A percentile compares a stretch with the other conserved stretches of the same genome.
phyloP scores from a whole-genome alignment of 2,888 invertebrate genomes.

The Chloroclysta siterata region DNA sequence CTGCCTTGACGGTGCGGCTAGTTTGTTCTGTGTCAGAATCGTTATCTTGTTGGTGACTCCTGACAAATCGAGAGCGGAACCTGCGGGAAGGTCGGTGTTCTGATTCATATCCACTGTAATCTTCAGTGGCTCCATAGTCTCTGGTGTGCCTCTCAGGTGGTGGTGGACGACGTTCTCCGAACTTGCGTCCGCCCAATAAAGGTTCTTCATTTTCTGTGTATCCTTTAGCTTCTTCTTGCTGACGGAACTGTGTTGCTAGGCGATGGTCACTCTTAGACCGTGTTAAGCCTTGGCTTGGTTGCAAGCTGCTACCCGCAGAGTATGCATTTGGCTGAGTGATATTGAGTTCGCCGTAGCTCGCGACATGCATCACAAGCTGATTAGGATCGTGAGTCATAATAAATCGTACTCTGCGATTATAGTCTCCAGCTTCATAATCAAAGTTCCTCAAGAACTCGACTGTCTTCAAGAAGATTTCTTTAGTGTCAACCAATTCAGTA shows the following conservation, averaged over 20 bases:
- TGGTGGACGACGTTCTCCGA: conserved; percentile 88
- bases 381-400: conserved; percentile 96
- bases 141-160: conserved; percentile 81
- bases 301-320: conserved; percentile 78
- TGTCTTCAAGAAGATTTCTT: conserved; percentile 97
- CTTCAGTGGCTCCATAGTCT: conserved; percentile 86
- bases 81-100: conserved; percentile 87
- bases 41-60: conserved; percentile 88
- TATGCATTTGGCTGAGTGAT: conserved; percentile 88
- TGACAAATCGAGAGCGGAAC: conserved; percentile 89
- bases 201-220: conserved; percentile 89
- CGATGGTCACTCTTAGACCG: conserved; percentile 97
- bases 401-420: conserved; percentile 93
- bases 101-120: conserved; percentile 89
- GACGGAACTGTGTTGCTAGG: conserved; percentile 93
- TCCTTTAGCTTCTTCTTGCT: conserved; percentile 90
- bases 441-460: conserved; percentile 97
- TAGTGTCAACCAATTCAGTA: conserved; percentile 96
- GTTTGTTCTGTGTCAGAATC: conserved; percentile 90
- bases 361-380: conserved; percentile 93
- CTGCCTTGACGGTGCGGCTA: conserved; percentile 87
- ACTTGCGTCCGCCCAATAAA: conserved; percentile 90
- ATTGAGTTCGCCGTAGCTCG: conserved; percentile 95
- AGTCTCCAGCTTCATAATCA: conserved; percentile 96
- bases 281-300: conserved; percentile 91